Conservation (phyloP, 2,113 vertebrate genomes). For the Boulengeromyrus knoepffleri region DNA sequence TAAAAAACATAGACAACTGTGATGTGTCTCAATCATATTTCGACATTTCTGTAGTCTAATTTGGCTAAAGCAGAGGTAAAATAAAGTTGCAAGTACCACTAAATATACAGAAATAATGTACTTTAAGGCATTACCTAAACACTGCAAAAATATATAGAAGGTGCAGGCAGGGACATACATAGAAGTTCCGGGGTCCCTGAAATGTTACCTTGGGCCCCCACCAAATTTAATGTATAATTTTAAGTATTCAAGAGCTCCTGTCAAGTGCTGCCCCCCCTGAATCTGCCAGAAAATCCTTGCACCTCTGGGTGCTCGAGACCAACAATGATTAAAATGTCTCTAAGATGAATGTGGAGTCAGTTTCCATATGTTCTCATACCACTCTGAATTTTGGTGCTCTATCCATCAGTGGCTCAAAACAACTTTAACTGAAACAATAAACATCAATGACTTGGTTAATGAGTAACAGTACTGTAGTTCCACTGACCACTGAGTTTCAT, state of each 20-base stretch:
- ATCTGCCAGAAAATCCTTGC: neutral
- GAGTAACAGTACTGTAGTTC: constrained; percentile 4
- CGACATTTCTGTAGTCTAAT: constrained; percentile 37
- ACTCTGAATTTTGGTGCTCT: neutral
- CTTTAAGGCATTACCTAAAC: constrained; percentile 27
- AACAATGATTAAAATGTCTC: neutral
- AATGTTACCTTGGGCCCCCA: neutral
- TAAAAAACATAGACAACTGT: constrained; percentile 23
- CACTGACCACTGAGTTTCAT: neutral
- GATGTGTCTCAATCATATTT: constrained; percentile 24
- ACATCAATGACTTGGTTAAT: neutral
- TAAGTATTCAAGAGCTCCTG: neutral
- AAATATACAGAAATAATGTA: constrained; percentile 15
- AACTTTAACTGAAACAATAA: neutral
- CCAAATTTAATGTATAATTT: constrained; percentile 7
- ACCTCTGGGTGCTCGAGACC: neutral
- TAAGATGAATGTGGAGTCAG: neutral
- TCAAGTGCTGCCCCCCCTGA: neutral
- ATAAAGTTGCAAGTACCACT: constrained; percentile 11
- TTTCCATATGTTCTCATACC: neutral
- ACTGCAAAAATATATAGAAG: neutral
- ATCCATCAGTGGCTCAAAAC: neutral
- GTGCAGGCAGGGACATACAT: constrained; percentile 4
- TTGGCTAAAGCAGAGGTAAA: constrained; percentile 35
- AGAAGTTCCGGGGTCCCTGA: neutral